These are phyloP conservation scores for Haemorhous mexicanus DNA, from an alignment of 2,113 vertebrate genomes.

Conservation along the genomic window DNA sequence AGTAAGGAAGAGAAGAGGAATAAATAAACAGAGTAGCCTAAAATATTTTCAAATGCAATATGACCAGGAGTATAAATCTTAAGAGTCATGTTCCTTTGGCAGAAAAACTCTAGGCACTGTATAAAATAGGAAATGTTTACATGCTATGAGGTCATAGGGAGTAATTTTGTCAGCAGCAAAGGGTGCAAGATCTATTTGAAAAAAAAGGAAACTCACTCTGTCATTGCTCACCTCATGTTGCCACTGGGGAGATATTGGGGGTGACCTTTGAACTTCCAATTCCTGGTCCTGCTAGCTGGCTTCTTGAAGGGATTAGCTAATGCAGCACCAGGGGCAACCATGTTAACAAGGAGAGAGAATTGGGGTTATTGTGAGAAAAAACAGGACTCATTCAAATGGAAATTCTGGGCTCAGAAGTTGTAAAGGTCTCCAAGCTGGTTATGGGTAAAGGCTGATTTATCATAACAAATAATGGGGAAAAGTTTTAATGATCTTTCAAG, in stretches of 20 bases:
- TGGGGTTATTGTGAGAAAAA: slow-evolving; percentile 14
- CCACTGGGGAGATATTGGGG: neutral
- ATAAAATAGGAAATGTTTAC: neutral
- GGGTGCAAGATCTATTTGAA: neutral
- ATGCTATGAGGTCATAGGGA: neutral
- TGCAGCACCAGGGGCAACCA: neutral
- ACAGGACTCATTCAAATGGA: neutral
- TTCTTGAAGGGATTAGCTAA: slow-evolving; percentile 25
- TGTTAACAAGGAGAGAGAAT: slow-evolving; percentile 20
- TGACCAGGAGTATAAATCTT: neutral
- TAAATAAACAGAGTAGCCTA: slow-evolving; percentile 40
- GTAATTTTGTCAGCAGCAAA: neutral
- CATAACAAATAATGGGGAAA: neutral
- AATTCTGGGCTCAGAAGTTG: neutral
- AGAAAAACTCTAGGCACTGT: neutral
- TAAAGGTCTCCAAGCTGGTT: neutral
- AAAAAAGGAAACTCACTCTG: neutral
- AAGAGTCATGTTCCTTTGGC: neutral
- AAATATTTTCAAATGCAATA: slow-evolving; percentile 46
- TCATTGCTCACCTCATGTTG: neutral
- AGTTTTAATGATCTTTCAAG: neutral
- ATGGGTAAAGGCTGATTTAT: neutral
- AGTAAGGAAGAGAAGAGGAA: slow-evolving; percentile 30
- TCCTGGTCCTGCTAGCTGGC: neutral
- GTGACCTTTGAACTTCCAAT: slow-evolving; percentile 23